Evolutionary conservation across 2,113 vertebrate species (phyloP).

Genomic region (Echinops telfairi): DNA sequence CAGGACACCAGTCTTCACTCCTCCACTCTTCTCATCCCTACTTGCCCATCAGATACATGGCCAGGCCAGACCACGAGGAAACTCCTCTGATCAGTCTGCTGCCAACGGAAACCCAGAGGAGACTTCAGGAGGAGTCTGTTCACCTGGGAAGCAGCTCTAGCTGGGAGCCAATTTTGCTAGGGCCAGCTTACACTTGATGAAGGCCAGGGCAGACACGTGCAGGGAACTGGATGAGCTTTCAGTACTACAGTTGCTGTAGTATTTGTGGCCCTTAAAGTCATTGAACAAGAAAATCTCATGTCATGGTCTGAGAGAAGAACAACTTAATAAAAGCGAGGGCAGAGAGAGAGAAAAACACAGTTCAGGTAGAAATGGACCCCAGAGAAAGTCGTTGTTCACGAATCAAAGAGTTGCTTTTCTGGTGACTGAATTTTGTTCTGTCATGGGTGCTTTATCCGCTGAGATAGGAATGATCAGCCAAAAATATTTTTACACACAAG

Average conservation of each 20-base stretch:
- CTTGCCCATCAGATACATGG: background rate
- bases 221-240: background rate
- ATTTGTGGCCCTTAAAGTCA: constrained; percentile 51
- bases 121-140: background rate
- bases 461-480: constrained; percentile 71
- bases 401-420: constrained; percentile 63
- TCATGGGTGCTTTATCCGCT: constrained; percentile 72
- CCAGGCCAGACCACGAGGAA: background rate
- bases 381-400: constrained; percentile 54
- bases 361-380: constrained; percentile 69
- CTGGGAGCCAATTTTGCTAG: background rate
- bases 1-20: background rate
- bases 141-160: too few species aligned
- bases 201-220: background rate
- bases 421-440: constrained; percentile 43
- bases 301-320: constrained; percentile 66
- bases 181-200: background rate
- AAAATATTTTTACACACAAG: constrained; percentile 75
- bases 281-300: constrained; percentile 52
- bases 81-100: background rate
- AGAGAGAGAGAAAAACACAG: constrained; percentile 60
- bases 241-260: background rate
- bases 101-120: background rate
- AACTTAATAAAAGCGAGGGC: constrained; percentile 64
- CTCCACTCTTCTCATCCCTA: background rate